Evolutionary conservation across 1,140 invertebrate species (phyloP).

Genomic region (Sarcophaga bullata): DNA sequence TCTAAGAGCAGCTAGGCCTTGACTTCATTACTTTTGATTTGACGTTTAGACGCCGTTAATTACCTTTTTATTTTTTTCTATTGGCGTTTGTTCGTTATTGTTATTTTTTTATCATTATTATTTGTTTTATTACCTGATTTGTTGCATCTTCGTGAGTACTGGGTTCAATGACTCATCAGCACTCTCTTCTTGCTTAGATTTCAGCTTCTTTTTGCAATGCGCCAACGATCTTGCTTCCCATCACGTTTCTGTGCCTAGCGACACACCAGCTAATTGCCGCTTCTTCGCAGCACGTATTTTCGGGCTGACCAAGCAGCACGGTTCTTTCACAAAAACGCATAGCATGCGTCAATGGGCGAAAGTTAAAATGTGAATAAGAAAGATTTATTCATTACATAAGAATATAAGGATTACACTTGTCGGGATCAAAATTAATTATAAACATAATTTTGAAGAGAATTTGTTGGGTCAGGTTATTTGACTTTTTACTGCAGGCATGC

Average conservation of each 20-base stretch:
- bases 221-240: conserved; percentile 91
- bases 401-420: no score
- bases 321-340: conserved; percentile 90
- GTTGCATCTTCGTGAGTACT: conserved; percentile 76
- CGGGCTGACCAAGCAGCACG: conserved; percentile 86
- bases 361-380: conserved; percentile 71
- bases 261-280: no score
- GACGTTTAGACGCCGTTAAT: not conserved
- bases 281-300: conserved; percentile 86
- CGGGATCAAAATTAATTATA: no score
- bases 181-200: conserved; percentile 76
- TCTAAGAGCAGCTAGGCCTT: conserved; percentile 45
- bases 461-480: no score
- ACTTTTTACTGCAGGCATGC: no score
- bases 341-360: conserved; percentile 87
- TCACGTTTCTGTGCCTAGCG: conserved; percentile 88
- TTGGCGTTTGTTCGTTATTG: not conserved
- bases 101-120: conserved; percentile 29
- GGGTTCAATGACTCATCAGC: conserved; percentile 74
- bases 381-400: no score
- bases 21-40: not conserved
- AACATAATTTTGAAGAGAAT: no score
- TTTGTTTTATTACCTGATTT: conserved; percentile 78
- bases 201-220: conserved; percentile 74
- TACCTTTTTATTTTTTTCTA: conserved; percentile 24